Base-by-base conservation (phyloP, 2,888 invertebrate genomes). In the Norana najaformis region DNA sequence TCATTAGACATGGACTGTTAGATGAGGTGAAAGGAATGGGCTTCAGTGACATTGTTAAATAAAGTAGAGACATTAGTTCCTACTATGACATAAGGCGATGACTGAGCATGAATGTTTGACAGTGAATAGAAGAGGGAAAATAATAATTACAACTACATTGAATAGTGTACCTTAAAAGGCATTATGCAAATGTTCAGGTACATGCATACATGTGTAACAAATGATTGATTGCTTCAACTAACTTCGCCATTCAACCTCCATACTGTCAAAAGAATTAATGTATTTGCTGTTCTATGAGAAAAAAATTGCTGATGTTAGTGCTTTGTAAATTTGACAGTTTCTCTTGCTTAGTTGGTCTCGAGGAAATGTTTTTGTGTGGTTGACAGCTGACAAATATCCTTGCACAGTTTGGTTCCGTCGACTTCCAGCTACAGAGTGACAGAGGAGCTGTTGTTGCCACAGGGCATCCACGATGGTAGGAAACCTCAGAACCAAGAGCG, bases 401-500 rank as follows among this genome's bases (percentile, higher is more conserved):
- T 36, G 35, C 85, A 6, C 85, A 85, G 85, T 85, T 85, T 14
- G 85, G 85, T n/a, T 6, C 1, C 36, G 37, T 85, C 23, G 85
- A 85, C 85, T 35, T 85, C 85, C 85, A 85, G 16, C 36, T 37
- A 20, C 36, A 36, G 23, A 85, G 85, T 23, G 37, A 37, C 2
- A 85, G 36, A 6, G 85, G 85, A 23, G 85, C 85, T 11, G 23
- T 85, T 85, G 85, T 85, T 37, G 85, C 37, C 36, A 37, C 85
- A 20, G 85, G 85, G 34, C 35, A 85, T 37, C 85, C 85, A 85
- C 35, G 37, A 85, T 85, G 85, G 85, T 85, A 85, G 35, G 85
- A 85, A 35, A 23, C 6, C 16, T n/a, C 30, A 69, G n/a, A 69
- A 2, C 2, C 53, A 6, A n/a, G n/a, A n/a, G n/a, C n/a, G n/a